phyloP scores from a whole-genome alignment of 1,140 invertebrate genomes.

The Drosophila eugracilis region DNA sequence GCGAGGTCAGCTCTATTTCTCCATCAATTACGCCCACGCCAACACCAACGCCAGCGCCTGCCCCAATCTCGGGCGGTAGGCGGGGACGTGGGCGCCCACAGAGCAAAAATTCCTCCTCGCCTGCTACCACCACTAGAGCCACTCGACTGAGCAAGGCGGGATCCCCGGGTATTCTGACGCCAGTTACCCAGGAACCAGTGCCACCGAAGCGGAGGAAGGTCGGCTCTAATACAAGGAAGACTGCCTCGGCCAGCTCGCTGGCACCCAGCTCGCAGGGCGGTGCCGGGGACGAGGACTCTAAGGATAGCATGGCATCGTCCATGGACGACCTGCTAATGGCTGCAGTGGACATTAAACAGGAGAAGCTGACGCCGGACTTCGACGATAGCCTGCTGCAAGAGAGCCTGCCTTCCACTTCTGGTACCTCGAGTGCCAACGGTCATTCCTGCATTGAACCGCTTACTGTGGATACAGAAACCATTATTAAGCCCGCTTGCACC shows the following conservation, averaged over 20 bases:
- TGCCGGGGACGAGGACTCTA: slow-evolving; percentile 73
- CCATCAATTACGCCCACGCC: slow-evolving; percentile 30
- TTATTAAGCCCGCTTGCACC: slow-evolving; percentile 8
- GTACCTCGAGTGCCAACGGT: slow-evolving; percentile 43
- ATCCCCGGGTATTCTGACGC: slow-evolving; percentile 50
- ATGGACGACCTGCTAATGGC: slow-evolving; percentile 73
- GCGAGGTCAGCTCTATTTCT: slow-evolving; percentile 39
- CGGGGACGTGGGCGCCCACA: slow-evolving; percentile 63
- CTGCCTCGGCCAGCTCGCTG: slow-evolving; percentile 56
- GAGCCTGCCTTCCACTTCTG: slow-evolving; percentile 33
- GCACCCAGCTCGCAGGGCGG: slow-evolving; percentile 48
- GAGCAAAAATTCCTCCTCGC: slow-evolving; percentile 28
- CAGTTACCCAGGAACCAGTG: slow-evolving; percentile 33
- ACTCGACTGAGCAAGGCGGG: slow-evolving; percentile 72
- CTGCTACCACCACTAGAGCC: slow-evolving; percentile 57
- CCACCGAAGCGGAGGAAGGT: slow-evolving; percentile 59
- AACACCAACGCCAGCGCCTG: slow-evolving; percentile 20
- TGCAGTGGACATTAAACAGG: slow-evolving; percentile 64
- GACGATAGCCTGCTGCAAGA: slow-evolving; percentile 45
- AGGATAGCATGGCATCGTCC: slow-evolving; percentile 77
- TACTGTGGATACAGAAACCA: slow-evolving; percentile 56
- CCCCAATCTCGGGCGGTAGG: slow-evolving; percentile 32
- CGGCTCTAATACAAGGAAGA: slow-evolving; percentile 54
- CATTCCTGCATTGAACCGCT: slow-evolving; percentile 56
- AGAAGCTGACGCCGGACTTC: slow-evolving; percentile 62